Conservation (phyloP, 2,113 vertebrate genomes). For the Ptilorrhoa leucosticta region DNA sequence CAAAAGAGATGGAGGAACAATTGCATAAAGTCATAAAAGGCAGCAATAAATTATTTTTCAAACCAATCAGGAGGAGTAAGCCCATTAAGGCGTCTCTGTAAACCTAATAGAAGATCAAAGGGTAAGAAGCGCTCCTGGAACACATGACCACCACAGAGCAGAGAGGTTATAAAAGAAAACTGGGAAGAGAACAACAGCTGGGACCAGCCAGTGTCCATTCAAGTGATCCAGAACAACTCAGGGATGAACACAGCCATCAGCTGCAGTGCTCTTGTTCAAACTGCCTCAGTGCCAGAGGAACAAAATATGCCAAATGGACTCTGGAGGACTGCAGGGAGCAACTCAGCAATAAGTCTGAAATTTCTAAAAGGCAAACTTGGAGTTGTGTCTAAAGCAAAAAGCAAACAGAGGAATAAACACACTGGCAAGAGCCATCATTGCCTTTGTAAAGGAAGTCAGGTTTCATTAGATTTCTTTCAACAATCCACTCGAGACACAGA, state of each 20-base stretch:
- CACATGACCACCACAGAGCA: not conserved
- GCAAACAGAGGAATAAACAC: not conserved
- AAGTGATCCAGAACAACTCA: not conserved
- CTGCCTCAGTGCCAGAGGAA: not conserved
- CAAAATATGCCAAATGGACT: not conserved
- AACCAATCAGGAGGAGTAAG: not conserved
- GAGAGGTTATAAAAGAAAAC: not conserved
- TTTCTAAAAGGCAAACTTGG: not conserved
- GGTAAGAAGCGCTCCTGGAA: not conserved
- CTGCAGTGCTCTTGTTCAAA: not conserved
- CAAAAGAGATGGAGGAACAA: not conserved
- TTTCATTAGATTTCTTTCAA: not conserved
- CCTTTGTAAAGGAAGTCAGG: not conserved
- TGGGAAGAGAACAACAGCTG: not conserved
- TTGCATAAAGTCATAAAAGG: not conserved
- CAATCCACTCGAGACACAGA: not conserved
- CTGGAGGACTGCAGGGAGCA: not conserved
- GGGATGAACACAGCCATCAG: not conserved
- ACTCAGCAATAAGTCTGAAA: rapidly evolving
- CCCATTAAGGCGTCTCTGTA: not conserved
- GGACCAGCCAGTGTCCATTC: not conserved
- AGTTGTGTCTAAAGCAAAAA: not conserved
- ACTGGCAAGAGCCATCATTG: not conserved
- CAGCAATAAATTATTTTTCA: not conserved
- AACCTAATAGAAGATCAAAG: not conserved